Evolutionary conservation across 2,797 vertebrate species (phyloP), one percentile per base, ranked within the genome.

Genomic region (Lacerta agilis): DNA sequence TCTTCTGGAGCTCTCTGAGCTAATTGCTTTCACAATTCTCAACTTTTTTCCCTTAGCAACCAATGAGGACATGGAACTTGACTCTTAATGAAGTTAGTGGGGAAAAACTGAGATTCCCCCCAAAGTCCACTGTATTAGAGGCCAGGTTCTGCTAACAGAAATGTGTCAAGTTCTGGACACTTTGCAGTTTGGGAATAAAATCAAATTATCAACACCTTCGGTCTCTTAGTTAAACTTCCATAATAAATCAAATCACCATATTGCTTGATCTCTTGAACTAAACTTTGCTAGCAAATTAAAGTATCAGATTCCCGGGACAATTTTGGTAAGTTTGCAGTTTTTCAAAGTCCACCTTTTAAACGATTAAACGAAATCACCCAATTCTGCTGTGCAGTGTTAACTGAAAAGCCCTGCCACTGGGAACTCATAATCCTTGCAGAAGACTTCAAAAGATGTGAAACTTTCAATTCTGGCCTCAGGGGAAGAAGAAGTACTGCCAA

Each of bases 401-500:
- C 1, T n/a, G 58, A 93, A 84, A 20, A 80, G 10, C 79, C 82
- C 8, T 11, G 77, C 6, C 23, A 18, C 55, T 38, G 33, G 86
- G 90, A 88, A 58, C 2, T 71, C 55, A 45, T 61, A 82, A 86
- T 72, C 71, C 33, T 80, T 45, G 38, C 2, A 23, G 79, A 89
- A 89, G 49, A 61, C 13, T 33, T 91, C 43, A 25, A 61, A 92
- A 92, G 45, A 76, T 66, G 8, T 91, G 29, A 55, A 33, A 73
- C n/a, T 67, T 29, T 91, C 87, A 89, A 79, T n/a, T 66, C 1
- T 33, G 89, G 85, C 43, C 0, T 89, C 73, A 69, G 58, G 79
- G 87, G 89, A 25, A 91, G 89, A 25, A 91, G 77, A 82, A 88
- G 18, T 87, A 38, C 61, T 89, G 43, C 13, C n/a, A n/a, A 67